phyloP scores from a whole-genome alignment of 2,113 vertebrate genomes.

The Neopipo cinnamomea region DNA sequence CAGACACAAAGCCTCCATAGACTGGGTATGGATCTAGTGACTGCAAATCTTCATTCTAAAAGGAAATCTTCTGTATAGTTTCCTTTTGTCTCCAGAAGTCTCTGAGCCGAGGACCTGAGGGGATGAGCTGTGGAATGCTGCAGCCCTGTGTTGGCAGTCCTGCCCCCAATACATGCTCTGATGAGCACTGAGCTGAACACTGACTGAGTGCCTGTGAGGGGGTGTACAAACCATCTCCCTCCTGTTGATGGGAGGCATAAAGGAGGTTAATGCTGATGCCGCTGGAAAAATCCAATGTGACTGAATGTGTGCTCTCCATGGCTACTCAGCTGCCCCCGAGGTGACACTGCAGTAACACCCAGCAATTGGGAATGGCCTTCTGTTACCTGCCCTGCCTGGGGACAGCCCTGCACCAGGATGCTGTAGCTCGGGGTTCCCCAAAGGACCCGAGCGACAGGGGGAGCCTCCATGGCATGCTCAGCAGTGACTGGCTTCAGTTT shows the following conservation, averaged over 20 bases:
- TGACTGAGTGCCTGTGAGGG: neutral
- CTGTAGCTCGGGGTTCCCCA: accelerated
- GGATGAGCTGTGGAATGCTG: neutral
- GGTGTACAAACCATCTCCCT: neutral
- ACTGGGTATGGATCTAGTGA: neutral
- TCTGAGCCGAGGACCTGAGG: accelerated
- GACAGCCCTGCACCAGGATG: neutral
- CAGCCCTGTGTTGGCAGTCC: neutral
- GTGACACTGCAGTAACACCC: accelerated
- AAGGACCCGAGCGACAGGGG: neutral
- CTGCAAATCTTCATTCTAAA: neutral
- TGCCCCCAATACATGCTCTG: accelerated
- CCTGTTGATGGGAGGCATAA: neutral
- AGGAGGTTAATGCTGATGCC: neutral
- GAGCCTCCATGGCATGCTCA: accelerated
- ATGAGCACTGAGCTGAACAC: accelerated
- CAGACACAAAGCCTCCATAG: neutral
- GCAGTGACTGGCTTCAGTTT: neutral
- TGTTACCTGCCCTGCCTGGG: neutral
- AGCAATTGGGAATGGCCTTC: neutral
- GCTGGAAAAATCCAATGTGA: accelerated
- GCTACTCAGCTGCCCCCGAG: neutral
- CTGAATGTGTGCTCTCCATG: neutral
- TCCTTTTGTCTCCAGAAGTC: neutral
- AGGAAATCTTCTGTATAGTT: neutral